Evolutionary conservation across 2,113 vertebrate genomes (phyloP).

Genomic region (Chamaetylas fuelleborni): DNA sequence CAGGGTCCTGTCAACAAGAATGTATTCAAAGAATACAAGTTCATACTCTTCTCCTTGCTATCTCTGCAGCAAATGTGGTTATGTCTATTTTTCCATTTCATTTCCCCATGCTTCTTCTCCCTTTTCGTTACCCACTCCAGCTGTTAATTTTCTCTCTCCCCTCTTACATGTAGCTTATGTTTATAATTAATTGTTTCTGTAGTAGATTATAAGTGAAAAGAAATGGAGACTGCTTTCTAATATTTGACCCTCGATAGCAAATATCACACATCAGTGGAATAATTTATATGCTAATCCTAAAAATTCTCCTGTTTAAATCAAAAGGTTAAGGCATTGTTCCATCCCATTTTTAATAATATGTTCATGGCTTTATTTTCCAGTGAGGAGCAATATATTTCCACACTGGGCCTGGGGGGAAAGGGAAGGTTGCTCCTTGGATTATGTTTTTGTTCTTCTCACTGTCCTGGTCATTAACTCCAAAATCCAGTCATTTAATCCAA

Average conservation of each 20-base stretch:
- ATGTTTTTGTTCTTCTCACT: not conserved
- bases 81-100: not conserved
- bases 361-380: not conserved
- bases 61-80: not conserved
- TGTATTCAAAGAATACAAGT: not conserved
- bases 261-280: not conserved
- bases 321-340: not conserved
- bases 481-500: not conserved
- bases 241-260: fast-evolving
- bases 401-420: not conserved
- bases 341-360: not conserved
- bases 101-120: not conserved
- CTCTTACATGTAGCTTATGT: not conserved
- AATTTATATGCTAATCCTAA: not conserved
- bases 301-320: not conserved
- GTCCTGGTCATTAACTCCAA: not conserved
- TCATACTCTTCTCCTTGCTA: not conserved
- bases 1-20: not conserved
- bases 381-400: not conserved
- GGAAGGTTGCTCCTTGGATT: not conserved
- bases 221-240: not conserved
- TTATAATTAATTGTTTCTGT: not conserved
- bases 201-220: not conserved
- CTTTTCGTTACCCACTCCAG: not conserved
- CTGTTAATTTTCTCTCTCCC: not conserved